Evolutionary conservation across 1,140 invertebrate genomes (phyloP), one percentile per base, ranked within the genome.

Genomic region (Antheraea mylitta): DNA sequence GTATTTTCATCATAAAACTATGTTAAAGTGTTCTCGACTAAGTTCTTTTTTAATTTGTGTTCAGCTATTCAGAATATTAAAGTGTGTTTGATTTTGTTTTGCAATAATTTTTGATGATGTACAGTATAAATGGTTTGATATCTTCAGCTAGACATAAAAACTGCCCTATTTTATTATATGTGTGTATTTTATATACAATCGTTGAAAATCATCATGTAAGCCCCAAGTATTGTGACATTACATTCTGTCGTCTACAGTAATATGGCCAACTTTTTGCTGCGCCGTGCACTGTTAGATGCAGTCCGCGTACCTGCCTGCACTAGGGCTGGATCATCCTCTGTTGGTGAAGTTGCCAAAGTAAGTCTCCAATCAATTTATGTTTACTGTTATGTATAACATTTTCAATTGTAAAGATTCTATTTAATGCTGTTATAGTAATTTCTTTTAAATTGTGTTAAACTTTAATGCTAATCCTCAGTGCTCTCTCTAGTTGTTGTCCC

Each of bases 261-360:
- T 58, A 92, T 92, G 90, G 84, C 90, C 53, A 90, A 86, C 58
- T 77, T 76, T 16, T 70, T 92, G 4, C 67, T 92, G 78, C 90
- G 90, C 66, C 82, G 89, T 71, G 90, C 86, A 59, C 77, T 92
- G 79, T 58, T 91, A 75, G 85, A 91, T 76, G 90, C 87, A 75
- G 80, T 92, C 72, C 83, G 90, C n/a, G 85, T 92, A 8, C 89
- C 88, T 3, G 79, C 68, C 45, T 86, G 86, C 58, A 76, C 83
- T 36, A 75, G 88, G 18, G 74, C 86, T 10, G 67, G 66, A 16
- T 75, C 73, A 37, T 67, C 69, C 5, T 13, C 30, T 10, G 60
- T 71, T 58, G 86, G 83, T 62, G 87, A 92, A 64, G 69, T 92
- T 38, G 79, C 84, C 16, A 92, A 92, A 88, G 90, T 89, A 76